A percentile compares a stretch with the other conserved stretches of the same genome.
Conservation (phyloP, 2,888 invertebrate genomes). For the Zele albiditarsus region DNA sequence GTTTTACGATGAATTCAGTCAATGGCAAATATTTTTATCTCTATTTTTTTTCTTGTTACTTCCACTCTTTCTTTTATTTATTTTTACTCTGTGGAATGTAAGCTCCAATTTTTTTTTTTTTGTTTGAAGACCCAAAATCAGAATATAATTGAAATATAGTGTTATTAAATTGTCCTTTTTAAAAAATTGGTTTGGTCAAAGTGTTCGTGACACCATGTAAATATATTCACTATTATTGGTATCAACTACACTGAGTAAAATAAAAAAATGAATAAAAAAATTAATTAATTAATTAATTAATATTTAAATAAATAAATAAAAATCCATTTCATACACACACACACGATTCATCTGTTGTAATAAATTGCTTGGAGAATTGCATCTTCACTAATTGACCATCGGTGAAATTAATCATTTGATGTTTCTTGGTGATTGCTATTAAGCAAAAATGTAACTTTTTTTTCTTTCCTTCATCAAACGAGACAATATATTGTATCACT, state of each 20-base stretch:
- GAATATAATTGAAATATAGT: background rate
- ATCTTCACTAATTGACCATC: conserved; percentile 34
- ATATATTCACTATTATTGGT: conserved; percentile 15
- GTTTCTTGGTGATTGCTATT: conserved; percentile 36
- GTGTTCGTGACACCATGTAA: conserved; percentile 7
- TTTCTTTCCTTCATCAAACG: background rate
- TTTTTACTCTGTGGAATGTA: background rate
- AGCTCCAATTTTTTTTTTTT: background rate
- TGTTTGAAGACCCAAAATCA: background rate
- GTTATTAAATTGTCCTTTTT: background rate
- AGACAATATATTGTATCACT: conserved; percentile 4
- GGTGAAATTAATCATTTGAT: conserved; percentile 25
- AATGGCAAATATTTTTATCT: background rate
- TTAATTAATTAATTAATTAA: background rate
- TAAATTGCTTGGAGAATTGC: conserved; percentile 9
- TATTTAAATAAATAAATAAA: background rate
- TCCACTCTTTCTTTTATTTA: background rate
- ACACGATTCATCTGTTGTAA: background rate
- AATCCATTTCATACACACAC: background rate
- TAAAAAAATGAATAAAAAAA: conserved; percentile 3
- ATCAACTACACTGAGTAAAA: background rate
- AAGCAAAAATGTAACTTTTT: conserved; percentile 23
- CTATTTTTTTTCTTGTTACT: background rate
- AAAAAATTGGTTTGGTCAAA: background rate
- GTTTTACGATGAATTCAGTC: conserved; percentile 11